Base-by-base conservation (phyloP, 2,113 vertebrate genomes). In the Forbesichthys papilliferus region DNA sequence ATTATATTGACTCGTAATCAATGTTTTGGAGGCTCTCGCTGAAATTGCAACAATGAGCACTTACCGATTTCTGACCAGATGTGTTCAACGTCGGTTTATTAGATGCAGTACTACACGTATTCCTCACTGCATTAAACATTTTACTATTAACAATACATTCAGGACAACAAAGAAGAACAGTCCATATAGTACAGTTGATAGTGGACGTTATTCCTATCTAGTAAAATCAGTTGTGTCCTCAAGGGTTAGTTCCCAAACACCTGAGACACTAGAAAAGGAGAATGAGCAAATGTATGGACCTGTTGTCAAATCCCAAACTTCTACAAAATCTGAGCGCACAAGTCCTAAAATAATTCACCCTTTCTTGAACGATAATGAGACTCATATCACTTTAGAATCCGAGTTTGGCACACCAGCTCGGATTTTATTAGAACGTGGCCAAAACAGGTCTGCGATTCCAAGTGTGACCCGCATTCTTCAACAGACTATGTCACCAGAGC, bases 391-490 rank as follows among this genome's bases (percentile, higher is more conserved):
- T 10, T 71, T 53, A 1, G 86, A 85, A 47, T 13, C 67, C 5
- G 81, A 83, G 8, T 68, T 81, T 3, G 78, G 69, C 7, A 34
- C 62, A 3, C 94, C 93, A 14, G 0, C 84, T 56, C 94, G 92
- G 84, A 92, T 97, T 3, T 5, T 36, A 6, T 84, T 96, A 12
- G 75, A 89, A 16, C 91, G 83, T 66, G 63, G 0, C 0, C 54
- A 68, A 4, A 63, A 78, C 11, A 85, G 77, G 33, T 61, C 76
- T 34, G 56, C 11, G 0, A 18, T 83, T 1, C 93, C 96, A 2
- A 98, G 97, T 13, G 96, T 99, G 68, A 98, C 96, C 1, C 90
- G 83, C 6, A 76, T 99, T 59, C 94, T 99, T 46, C 95, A 98
- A n/a, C 89, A 94, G 81, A 98, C 97, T 0, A 89, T 98, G 74